phyloP scores from a whole-genome alignment of 2,888 invertebrate species.

The Eugnorisma glareosa region DNA sequence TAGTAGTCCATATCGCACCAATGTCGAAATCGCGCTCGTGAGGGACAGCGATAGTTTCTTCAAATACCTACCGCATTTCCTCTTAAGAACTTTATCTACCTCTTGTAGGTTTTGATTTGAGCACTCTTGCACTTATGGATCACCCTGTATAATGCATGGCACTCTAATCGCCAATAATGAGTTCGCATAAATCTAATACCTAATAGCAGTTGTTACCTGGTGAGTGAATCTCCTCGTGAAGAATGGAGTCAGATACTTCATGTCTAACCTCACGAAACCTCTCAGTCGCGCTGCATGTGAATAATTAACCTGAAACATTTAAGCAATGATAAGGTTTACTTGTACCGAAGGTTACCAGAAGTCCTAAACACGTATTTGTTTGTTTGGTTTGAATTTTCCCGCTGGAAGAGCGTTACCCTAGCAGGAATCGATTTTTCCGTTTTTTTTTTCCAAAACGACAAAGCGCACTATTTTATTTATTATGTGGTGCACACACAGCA shows the following conservation, averaged over 20 bases:
- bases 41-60: too few species aligned
- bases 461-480: too few species aligned
- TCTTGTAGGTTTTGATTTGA: not conserved
- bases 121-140: not conserved
- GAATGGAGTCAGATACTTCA: slow-evolving; percentile 98
- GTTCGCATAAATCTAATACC: not conserved
- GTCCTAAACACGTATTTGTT: not conserved
- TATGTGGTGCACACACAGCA: too few species aligned
- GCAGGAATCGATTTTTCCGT: too few species aligned
- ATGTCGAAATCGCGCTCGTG: too few species aligned
- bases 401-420: too few species aligned
- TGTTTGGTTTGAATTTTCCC: too few species aligned
- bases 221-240: slow-evolving; percentile 98
- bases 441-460: too few species aligned
- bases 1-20: too few species aligned
- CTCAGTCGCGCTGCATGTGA: slow-evolving; percentile 93
- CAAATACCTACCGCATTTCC: too few species aligned
- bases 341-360: not conserved
- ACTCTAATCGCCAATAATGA: not conserved
- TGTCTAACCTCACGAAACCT: slow-evolving; percentile 97
- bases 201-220: slow-evolving; percentile 90
- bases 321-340: not conserved
- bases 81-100: not conserved
- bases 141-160: not conserved
- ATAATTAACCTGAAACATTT: slow-evolving; percentile 91